Evolutionary conservation across 1,140 invertebrate species (phyloP), one percentile per base, ranked within the genome.

Genomic region (Spodoptera litura): DNA sequence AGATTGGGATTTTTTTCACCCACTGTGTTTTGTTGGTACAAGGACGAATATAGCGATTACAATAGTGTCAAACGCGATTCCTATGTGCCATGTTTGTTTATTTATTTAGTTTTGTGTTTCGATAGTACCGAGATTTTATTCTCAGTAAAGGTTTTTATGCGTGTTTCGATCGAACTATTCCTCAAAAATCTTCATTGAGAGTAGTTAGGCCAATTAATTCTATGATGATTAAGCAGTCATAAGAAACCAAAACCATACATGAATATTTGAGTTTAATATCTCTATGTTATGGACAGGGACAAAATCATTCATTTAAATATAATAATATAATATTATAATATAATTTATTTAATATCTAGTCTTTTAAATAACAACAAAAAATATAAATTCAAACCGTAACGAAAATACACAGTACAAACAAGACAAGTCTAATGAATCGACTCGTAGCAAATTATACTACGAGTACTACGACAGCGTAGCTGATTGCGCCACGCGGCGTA

Each of bases 1-100:
- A 68, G 73, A 75, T 75, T 64, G 58, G 44, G 56, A 62, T 62
- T 51, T 75, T 62, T 68, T 68, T 20, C n/a, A 6, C n/a, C 49
- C 64, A 25, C 64, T 49, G 52, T 68, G 49, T 68, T 68, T 68
- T 68, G 44, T 53, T 13, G 25, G 49, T 52, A 31, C 20, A 68
- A 53, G 64, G 44, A 52, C n/a, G 49, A 68, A 52, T 52, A 27
- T 52, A 25, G 20, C 66, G 53, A 25, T 52, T 70, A 70, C 49
- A 53, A 49, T 20, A 49, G 38, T 70, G 49, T 70, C 66, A 52
- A 70, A 70, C 49, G 53, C 66, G 12, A 70, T 70, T 70, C 52
- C 4, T 70, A 12, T 51, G 15, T 38, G 20, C 35, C 15, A 8
- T 61, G 58, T 35, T 35, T 31, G 20, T 15, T 25, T 31, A 3